These are phyloP conservation scores for Cyphomyrmex costatus DNA, from an alignment of 1,140 invertebrate species.

Conservation along the genomic window DNA sequence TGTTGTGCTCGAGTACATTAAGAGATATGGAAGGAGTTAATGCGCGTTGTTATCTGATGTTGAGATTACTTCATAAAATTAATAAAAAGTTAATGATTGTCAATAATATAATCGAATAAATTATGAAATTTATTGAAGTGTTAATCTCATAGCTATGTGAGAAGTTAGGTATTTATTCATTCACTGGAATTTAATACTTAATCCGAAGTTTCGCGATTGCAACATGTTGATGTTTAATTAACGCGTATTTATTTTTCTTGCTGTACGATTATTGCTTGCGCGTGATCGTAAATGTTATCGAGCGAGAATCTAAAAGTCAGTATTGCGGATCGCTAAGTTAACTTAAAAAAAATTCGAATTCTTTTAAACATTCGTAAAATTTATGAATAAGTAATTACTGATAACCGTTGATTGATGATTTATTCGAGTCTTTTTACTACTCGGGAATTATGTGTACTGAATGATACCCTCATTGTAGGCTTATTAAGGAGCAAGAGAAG, in stretches of 20 bases:
- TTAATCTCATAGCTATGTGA: not conserved
- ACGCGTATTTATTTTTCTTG: not conserved
- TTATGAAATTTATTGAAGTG: conserved; percentile 41
- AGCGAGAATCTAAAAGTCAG: not conserved
- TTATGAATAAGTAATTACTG: not conserved
- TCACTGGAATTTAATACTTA: conserved; percentile 27
- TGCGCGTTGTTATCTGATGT: not conserved
- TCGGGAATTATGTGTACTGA: conserved; percentile 19
- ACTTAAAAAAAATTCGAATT: not conserved
- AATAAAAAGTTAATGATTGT: not conserved
- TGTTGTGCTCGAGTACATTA: not conserved
- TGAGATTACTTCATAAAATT: not conserved
- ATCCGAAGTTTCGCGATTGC: not conserved
- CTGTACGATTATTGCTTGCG: conserved; percentile 27
- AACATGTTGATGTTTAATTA: conserved; percentile 40
- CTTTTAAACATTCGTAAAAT: not conserved
- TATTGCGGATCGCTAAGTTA: not conserved
- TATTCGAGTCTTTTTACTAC: conserved; percentile 35
- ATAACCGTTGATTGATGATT: conserved; percentile 44
- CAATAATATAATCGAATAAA: conserved; percentile 40
- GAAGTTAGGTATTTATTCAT: conserved; percentile 1
- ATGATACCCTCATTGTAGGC: conserved; percentile 83
- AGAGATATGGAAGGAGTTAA: not conserved
- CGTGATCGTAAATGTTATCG: conserved; percentile 18
- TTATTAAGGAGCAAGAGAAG: conserved; percentile 92